Evolutionary conservation across 2,888 invertebrate species (phyloP).

Genomic region (Shargacucullia verbasci): DNA sequence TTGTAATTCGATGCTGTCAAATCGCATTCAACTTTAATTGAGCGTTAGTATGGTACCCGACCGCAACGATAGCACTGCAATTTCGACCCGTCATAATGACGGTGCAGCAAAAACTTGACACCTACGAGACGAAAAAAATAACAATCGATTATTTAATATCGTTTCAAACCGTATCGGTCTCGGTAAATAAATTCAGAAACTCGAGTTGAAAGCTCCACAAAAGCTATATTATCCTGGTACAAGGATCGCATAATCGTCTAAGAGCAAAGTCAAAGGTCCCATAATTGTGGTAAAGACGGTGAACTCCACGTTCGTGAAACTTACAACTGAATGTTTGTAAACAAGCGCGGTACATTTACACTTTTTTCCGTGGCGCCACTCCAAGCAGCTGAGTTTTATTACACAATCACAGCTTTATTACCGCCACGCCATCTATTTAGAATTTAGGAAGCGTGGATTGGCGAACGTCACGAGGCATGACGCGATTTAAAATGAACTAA

Average conservation of each 20-base stretch:
- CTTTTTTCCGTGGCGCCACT: slow-evolving; percentile 72
- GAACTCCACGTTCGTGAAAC: slow-evolving; percentile 59
- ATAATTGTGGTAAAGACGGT: slow-evolving; percentile 60
- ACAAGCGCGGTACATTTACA: slow-evolving; percentile 72
- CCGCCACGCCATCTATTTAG: slow-evolving; percentile 67
- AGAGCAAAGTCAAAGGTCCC: slow-evolving; percentile 67
- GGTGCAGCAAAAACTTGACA: slow-evolving; percentile 82
- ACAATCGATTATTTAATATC: slow-evolving; percentile 80
- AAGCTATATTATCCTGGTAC: slow-evolving; percentile 54
- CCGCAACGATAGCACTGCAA: slow-evolving; percentile 76
- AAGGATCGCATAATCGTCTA: slow-evolving; percentile 55
- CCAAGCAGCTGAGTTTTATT: slow-evolving; percentile 79
- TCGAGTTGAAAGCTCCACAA: slow-evolving; percentile 52
- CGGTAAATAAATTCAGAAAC: slow-evolving; percentile 65
- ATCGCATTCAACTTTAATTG: slow-evolving; percentile 82
- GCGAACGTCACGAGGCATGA: slow-evolving; percentile 52
- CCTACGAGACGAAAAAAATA: slow-evolving; percentile 67
- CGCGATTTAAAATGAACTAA: slow-evolving; percentile 38
- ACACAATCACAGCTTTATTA: slow-evolving; percentile 76
- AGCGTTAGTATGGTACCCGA: slow-evolving; percentile 74
- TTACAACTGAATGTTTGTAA: slow-evolving; percentile 77
- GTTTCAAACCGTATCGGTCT: slow-evolving; percentile 67
- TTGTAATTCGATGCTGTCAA: slow-evolving; percentile 81
- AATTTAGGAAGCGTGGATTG: slow-evolving; percentile 67
- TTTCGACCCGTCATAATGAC: slow-evolving; percentile 80